A percentile compares a stretch with the other conserved stretches of the same genome.
Evolutionary conservation across 92 coral and sea anemone species (phyloP).

Genomic region (Porites evermanni): DNA sequence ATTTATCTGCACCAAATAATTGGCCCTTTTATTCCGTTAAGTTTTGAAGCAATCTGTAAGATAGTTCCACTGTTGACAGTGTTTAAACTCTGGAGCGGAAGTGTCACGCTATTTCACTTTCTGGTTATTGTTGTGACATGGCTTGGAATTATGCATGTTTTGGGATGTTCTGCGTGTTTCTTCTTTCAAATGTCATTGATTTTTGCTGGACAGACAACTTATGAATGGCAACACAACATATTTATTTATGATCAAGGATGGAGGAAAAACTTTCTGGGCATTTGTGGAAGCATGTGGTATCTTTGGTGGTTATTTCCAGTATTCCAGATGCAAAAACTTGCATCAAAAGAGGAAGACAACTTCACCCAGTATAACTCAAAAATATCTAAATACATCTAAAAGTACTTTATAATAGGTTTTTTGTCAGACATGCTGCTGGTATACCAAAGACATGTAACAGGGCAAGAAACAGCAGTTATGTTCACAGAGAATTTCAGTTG

Average conservation of each 20-base stretch:
- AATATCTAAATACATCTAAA: conserved; percentile 49
- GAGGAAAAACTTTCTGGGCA: conserved; percentile 67
- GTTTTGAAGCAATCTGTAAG: conserved; percentile 73
- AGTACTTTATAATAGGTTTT: too few relatives aligned
- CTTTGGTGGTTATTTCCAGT: conserved; percentile 82
- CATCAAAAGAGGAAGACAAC: conserved; percentile 29
- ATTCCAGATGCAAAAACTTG: conserved; percentile 24
- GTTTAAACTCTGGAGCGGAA: conserved; percentile 80
- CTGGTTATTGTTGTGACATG: conserved; percentile 78
- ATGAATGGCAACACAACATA: conserved; percentile 78
- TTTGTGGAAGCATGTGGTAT: conserved; percentile 78
- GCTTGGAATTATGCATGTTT: conserved; percentile 72
- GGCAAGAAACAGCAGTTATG: too few relatives aligned
- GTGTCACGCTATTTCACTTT: conserved; percentile 64
- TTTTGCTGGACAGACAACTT: conserved; percentile 82
- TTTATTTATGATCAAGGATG: conserved; percentile 72
- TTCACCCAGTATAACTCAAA: conserved; percentile 23
- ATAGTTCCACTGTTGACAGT: conserved; percentile 74
- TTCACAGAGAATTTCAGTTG: too few relatives aligned
- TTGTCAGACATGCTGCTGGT: not conserved
- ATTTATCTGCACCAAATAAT: conserved; percentile 63
- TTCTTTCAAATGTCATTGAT: conserved; percentile 77
- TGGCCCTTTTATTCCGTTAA: conserved; percentile 73
- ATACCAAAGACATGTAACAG: not conserved
- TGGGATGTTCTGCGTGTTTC: conserved; percentile 63